Evolutionary conservation across 2,888 invertebrate species (phyloP).

Genomic region (Metacarcinus magister): DNA sequence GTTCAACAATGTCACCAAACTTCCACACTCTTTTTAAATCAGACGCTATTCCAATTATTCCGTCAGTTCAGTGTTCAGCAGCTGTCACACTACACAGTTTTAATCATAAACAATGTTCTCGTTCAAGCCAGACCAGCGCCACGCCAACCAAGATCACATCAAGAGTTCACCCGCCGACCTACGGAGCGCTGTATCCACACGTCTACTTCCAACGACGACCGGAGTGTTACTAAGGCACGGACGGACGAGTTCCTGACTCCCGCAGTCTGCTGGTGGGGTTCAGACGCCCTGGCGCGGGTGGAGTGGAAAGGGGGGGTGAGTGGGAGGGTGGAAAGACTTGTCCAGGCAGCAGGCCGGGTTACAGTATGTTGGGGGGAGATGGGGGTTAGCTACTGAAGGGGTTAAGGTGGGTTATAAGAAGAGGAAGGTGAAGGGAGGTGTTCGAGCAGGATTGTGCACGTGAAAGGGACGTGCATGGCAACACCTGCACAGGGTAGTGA

Average conservation of each 20-base stretch:
- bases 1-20: neutral
- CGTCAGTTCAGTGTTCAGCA: neutral
- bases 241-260: neutral
- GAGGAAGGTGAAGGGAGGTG: neutral
- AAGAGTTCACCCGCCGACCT: neutral
- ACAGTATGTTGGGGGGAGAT: neutral
- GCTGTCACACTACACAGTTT: neutral
- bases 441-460: neutral
- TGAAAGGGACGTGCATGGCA: neutral
- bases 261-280: neutral
- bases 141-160: neutral
- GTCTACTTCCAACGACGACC: neutral
- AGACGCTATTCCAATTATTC: no score
- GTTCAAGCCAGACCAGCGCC: neutral
- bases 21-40: neutral
- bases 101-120: constrained; percentile 3
- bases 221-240: constrained; percentile 4
- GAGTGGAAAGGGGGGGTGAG: constrained; percentile 15
- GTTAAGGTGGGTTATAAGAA: neutral
- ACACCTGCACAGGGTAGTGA: neutral
- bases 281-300: neutral
- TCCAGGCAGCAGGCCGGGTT: neutral
- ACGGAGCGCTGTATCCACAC: neutral
- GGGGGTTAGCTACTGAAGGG: neutral
- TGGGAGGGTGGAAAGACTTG: constrained; percentile 43